Conservation (phyloP, 2,113 vertebrate species). For the Aldabrachelys gigantea region DNA sequence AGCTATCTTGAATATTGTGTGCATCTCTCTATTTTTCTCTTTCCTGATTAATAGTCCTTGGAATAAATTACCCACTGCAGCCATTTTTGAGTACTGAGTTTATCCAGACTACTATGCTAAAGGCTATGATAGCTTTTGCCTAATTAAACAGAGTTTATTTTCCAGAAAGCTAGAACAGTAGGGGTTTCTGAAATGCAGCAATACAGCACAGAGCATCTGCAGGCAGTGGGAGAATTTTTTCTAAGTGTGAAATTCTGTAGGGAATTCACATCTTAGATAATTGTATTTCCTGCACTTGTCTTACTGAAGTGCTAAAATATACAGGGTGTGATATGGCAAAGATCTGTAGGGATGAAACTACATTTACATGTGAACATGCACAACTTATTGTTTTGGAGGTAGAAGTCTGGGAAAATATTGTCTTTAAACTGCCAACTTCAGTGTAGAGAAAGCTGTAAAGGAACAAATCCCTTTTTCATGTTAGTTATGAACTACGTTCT, state of each 20-base stretch:
- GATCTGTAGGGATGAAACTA: background rate
- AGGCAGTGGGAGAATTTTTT: background rate
- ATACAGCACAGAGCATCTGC: background rate
- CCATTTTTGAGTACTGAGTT: constrained; percentile 7
- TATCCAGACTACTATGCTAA: background rate
- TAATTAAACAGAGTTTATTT: background rate
- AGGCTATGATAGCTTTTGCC: background rate
- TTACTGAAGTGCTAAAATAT: background rate
- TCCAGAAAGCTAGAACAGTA: background rate
- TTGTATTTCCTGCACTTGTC: background rate
- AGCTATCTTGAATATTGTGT: background rate
- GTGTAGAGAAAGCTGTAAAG: background rate
- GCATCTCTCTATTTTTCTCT: background rate
- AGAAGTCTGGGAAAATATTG: background rate
- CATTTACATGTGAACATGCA: background rate
- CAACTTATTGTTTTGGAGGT: background rate
- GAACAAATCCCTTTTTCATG: background rate
- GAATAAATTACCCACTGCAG: background rate
- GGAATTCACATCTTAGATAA: background rate
- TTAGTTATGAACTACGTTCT: background rate
- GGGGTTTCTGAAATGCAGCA: background rate
- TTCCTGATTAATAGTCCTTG: background rate
- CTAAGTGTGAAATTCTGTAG: background rate
- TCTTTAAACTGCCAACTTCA: background rate
- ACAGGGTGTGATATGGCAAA: background rate